Percentiles rank a stretch among this genome's conserved stretches.
Evolutionary conservation across 2,797 vertebrate genomes (phyloP).

Genomic region (Choloepus didactylus): DNA sequence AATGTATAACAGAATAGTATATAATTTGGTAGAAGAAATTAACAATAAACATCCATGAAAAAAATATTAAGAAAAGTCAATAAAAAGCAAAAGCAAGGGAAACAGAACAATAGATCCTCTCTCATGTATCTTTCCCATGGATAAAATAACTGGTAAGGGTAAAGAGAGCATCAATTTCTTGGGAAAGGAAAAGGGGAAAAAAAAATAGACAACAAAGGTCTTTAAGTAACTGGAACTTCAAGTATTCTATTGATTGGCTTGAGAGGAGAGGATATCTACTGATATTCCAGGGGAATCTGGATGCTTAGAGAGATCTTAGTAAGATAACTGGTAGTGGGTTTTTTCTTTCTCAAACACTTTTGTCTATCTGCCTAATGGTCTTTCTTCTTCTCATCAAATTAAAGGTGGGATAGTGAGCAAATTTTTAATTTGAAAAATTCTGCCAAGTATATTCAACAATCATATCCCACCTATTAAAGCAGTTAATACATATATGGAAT

Average conservation of each 20-base stretch:
- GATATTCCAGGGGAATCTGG: not conserved
- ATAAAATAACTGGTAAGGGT: not conserved
- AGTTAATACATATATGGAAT: not conserved
- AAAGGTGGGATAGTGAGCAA: slow-evolving; percentile 8
- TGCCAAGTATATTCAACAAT: slow-evolving; percentile 10
- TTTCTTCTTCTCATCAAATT: slow-evolving; percentile 39
- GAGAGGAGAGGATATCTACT: not conserved
- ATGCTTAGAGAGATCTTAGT: slow-evolving; percentile 16
- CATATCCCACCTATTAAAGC: not conserved
- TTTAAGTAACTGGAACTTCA: not conserved
- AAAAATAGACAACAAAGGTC: not conserved
- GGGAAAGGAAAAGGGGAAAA: slow-evolving; percentile 8
- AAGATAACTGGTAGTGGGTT: not conserved
- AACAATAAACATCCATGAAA: not conserved
- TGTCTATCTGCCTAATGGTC: not conserved
- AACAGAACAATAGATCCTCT: not conserved
- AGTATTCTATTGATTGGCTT: not conserved
- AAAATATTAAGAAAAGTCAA: slow-evolving; percentile 12
- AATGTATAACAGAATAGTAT: not conserved
- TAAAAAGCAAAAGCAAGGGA: not conserved
- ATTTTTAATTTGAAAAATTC: slow-evolving; percentile 31
- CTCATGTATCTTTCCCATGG: not conserved
- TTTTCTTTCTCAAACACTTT: slow-evolving; percentile 38
- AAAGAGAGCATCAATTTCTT: not conserved
- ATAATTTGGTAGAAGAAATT: slow-evolving; percentile 48